Conservation (phyloP, 1,140 invertebrate species). For the Hycleus phaleratus region DNA sequence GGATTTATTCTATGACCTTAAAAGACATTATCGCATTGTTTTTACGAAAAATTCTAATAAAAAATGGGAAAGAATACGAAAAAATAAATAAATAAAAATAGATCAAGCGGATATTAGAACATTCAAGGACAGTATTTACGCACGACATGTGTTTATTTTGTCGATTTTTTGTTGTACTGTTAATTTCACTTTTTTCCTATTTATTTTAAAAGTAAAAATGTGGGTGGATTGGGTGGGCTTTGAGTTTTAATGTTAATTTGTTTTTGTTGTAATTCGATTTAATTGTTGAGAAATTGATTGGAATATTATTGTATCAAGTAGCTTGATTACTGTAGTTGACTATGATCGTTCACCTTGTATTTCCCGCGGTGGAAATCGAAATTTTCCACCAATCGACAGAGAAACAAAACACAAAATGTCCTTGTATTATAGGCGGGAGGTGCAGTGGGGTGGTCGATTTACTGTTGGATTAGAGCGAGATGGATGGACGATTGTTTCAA, state of each 20-base stretch:
- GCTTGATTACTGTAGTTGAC: background rate
- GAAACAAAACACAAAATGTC: background rate
- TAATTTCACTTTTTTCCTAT: background rate
- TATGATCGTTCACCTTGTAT: background rate
- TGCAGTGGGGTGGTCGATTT: background rate
- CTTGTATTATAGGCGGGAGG: background rate
- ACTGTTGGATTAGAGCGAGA: background rate
- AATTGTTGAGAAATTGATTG: too few relatives aligned
- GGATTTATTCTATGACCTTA: constrained; percentile 9
- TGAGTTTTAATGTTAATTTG: too few relatives aligned
- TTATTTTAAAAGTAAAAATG: too few relatives aligned
- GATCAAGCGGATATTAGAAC: background rate
- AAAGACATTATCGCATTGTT: too few relatives aligned
- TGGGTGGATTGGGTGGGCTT: too few relatives aligned
- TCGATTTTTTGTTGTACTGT: background rate
- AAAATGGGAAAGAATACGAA: background rate
- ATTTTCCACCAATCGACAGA: too few relatives aligned
- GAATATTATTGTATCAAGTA: too few relatives aligned
- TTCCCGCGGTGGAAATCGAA: too few relatives aligned
- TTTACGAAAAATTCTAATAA: background rate
- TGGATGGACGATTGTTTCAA: too few relatives aligned
- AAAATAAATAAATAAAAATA: background rate
- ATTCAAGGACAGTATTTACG: constrained; percentile 13
- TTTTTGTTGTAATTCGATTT: too few relatives aligned
- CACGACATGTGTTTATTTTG: constrained; percentile 13